A percentile compares a stretch with the other conserved stretches of the same genome.
Evolutionary conservation across 2,797 vertebrate species (phyloP).

Genomic region (Chloroceryle amazona): DNA sequence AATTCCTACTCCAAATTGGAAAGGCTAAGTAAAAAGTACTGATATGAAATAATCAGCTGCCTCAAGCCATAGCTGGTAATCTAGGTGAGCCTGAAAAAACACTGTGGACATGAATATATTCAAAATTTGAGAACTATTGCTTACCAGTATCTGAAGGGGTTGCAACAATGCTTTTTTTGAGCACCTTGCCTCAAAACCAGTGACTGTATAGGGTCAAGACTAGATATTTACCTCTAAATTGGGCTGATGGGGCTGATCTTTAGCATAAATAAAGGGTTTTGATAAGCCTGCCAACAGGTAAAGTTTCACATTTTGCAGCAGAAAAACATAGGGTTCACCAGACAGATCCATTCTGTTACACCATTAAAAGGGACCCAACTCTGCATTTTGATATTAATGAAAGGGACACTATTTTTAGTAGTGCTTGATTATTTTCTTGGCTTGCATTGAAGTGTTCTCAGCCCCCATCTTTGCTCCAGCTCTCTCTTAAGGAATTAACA

Average conservation of each 20-base stretch:
- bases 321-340: not conserved
- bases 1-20: constrained; percentile 1
- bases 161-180: not conserved
- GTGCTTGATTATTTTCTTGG: constrained; percentile 23
- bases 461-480: not conserved
- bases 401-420: not conserved
- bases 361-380: not conserved
- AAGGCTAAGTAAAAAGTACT: not conserved
- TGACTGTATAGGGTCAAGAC: not conserved
- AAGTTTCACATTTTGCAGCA: not conserved
- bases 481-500: not conserved
- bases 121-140: not conserved
- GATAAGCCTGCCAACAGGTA: not conserved
- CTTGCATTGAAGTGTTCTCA: not conserved
- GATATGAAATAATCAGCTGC: not conserved
- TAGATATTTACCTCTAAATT: not conserved
- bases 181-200: not conserved
- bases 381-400: not conserved
- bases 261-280: not conserved
- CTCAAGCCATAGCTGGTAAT: not conserved
- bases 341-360: not conserved
- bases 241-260: not conserved
- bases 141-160: not conserved
- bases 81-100: not conserved
- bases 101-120: not conserved